Evolutionary conservation across 2,888 invertebrate genomes (phyloP), one percentile per base, ranked within the genome.

Genomic region (Salpingus planirostris): DNA sequence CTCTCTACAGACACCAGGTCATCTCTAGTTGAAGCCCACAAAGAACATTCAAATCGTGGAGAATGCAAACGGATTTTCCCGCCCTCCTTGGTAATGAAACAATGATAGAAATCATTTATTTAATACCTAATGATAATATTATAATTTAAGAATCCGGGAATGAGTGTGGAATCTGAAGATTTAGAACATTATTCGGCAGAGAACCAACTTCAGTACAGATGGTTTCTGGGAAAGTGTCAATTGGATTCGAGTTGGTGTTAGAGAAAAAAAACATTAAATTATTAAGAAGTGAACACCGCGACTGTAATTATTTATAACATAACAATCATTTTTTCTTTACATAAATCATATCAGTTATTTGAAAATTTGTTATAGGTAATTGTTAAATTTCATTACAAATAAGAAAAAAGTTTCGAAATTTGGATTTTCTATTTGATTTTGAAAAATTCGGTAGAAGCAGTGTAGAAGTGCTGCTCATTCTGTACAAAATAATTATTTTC

Each of bases 161-260:
- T 26, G 4, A n/a, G n/a, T n/a, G 8, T 15, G 21, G 33, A 22
- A 12, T 11, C 21, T 10, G 15, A 64, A 42, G 52, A 68, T 44
- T 51, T 74, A 10, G 69, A 70, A 31, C 64, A 71, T 14, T 69
- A 85, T 37, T 74, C 77, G 3, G 60, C 70, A 24, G 73, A 68
- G 42, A 92, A 93, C 64, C 75, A 77, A 57, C 65, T 88, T 39
- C 77, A 90, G 58, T 70, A 78, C 28, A 64, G 78, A 38, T 96
- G 95, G 95, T 91, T 84, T 61, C 75, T 82, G 62, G 89, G 85
- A 27, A 95, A 93, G 68, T 96, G 95, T 58, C 68, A 78, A 43
- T 66, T 74, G 38, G 90, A 95, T 54, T 45, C 62, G 2, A 71
- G 76, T 15, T 95, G 91, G 88, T 95, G 95, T 57, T 64, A 45